Percentiles rank a stretch among this genome's conserved stretches.
Evolutionary conservation across 2,113 vertebrate genomes (phyloP).

Genomic region (Lucifuga dentata): DNA sequence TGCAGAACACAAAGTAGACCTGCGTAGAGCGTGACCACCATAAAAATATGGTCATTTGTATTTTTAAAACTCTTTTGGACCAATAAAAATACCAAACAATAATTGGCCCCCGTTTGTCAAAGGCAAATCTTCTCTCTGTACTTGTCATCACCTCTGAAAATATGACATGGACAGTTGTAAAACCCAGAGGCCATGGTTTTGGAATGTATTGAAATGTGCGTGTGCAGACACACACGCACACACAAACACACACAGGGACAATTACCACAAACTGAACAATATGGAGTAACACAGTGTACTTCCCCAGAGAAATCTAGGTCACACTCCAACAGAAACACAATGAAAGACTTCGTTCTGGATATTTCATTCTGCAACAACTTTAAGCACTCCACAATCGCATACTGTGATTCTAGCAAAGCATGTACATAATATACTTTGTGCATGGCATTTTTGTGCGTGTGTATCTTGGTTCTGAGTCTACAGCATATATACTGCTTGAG

Average conservation of each 20-base stretch:
- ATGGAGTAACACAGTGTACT: constrained; percentile 43
- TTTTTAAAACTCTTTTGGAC: constrained; percentile 71
- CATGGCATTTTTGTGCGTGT: constrained; percentile 11
- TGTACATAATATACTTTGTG: constrained; percentile 20
- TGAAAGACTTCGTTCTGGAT: constrained; percentile 41
- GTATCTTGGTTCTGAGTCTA: no score
- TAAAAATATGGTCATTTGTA: constrained; percentile 73
- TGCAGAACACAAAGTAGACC: constrained; percentile 68
- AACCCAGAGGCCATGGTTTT: constrained; percentile 46
- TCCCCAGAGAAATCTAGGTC: constrained; percentile 70
- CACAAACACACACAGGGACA: constrained; percentile 23
- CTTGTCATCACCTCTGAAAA: constrained; percentile 73
- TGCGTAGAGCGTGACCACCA: constrained; percentile 63
- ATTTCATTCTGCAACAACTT: constrained; percentile 37
- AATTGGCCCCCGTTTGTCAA: constrained; percentile 52
- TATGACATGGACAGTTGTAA: constrained; percentile 65
- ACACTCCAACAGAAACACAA: constrained; percentile 45
- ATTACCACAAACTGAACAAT: constrained; percentile 56
- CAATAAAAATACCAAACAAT: constrained; percentile 77
- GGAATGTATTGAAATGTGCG: constrained; percentile 1
- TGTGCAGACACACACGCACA: not conserved
- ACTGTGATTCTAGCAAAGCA: constrained; percentile 38
- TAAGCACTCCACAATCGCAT: constrained; percentile 20
- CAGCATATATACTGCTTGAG: no score
- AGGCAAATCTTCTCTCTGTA: constrained; percentile 46